phyloP scores from a whole-genome alignment of 2,797 vertebrate species.

The Meriones psammophilus region DNA sequence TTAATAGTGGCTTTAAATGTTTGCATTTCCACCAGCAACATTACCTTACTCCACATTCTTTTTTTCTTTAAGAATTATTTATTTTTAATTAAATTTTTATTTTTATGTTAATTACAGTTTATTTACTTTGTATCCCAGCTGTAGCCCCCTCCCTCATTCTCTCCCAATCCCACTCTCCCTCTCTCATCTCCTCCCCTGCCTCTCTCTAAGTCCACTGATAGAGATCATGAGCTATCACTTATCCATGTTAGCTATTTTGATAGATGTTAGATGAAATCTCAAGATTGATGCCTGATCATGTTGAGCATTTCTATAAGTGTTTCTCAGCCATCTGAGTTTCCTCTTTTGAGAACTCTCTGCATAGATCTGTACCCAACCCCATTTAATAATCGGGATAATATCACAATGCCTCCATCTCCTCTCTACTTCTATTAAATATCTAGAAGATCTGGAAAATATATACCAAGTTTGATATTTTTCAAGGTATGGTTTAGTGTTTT shows the following conservation, averaged over 20 bases:
- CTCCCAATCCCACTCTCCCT: no score
- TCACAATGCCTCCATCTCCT: no score
- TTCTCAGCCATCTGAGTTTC: neutral
- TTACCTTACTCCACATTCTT: neutral
- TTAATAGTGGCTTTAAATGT: no score
- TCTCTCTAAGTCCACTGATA: no score
- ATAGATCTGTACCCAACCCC: neutral
- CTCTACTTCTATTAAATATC: neutral
- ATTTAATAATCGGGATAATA: neutral
- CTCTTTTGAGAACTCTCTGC: no score
- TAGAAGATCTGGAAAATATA: neutral
- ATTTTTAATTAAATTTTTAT: no score
- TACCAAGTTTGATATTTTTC: neutral
- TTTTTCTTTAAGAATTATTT: neutral
- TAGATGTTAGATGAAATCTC: neutral
- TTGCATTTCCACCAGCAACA: no score
- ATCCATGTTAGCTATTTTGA: neutral
- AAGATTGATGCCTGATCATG: neutral
- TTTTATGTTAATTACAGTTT: no score
- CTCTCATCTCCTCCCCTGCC: no score
- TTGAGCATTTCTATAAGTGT: neutral
- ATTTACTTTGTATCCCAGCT: no score
- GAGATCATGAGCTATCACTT: neutral
- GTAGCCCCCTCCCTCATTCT: no score
- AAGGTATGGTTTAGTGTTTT: neutral